These are phyloP conservation scores for Oryzias celebensis DNA, from an alignment of 2,113 vertebrate species.

Conservation along the genomic window DNA sequence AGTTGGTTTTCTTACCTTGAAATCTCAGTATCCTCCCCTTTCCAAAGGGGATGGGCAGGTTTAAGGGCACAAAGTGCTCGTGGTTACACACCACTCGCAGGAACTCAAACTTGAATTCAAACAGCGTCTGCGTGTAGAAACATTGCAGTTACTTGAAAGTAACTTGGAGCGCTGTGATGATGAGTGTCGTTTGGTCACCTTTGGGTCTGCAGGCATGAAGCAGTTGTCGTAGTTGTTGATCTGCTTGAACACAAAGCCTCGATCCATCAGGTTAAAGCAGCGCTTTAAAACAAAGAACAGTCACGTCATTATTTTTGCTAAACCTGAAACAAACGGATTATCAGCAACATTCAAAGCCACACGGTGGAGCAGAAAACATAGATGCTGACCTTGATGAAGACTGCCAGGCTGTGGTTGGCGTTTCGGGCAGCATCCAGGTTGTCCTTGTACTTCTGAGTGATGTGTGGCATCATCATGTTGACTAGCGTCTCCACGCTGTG, in stretches of 20 bases:
- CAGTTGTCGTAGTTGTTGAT: constrained; percentile 97
- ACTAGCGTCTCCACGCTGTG: constrained; percentile 95
- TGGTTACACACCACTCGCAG: constrained; percentile 95
- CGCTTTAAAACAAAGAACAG: constrained; percentile 75
- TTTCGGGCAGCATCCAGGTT: constrained; percentile 94
- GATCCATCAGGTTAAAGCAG: constrained; percentile 97
- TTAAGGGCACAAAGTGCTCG: constrained; percentile 95
- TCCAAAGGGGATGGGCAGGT: constrained; percentile 98
- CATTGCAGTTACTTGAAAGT: neutral
- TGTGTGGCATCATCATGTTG: constrained; percentile 96
- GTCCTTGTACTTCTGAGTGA: constrained; percentile 97
- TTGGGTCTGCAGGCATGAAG: constrained; percentile 93
- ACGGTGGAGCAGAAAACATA: neutral
- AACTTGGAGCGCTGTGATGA: no score
- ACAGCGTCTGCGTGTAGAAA: constrained; percentile 85
- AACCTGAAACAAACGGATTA: neutral
- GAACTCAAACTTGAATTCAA: constrained; percentile 99
- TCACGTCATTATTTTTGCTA: neutral
- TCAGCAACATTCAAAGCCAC: no score
- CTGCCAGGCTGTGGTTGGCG: constrained; percentile 94
- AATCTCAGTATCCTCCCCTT: constrained; percentile 95
- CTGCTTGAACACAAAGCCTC: constrained; percentile 96
- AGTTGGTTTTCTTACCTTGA: constrained; percentile 83
- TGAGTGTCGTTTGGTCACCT: constrained; percentile 75
- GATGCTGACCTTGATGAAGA: constrained; percentile 90